Evolutionary conservation across 2,113 vertebrate genomes (phyloP).

Genomic region (rabbit (Oryctolagus cuniculus)): DNA sequence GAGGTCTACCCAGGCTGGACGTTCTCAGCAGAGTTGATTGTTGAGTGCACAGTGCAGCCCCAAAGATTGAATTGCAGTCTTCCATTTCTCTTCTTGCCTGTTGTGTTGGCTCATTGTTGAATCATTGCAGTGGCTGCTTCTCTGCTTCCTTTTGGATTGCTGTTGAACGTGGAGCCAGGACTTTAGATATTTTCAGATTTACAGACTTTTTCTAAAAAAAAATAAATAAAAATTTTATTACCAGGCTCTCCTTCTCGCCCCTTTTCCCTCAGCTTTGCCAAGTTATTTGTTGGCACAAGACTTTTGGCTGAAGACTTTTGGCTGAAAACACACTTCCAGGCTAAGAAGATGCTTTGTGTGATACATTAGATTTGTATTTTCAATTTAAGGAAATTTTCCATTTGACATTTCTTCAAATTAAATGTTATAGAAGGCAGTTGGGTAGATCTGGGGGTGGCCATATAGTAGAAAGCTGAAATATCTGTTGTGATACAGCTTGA

Average conservation of each 20-base stretch:
- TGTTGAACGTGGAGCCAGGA: neutral
- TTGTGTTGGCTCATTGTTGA: neutral
- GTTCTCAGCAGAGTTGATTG: neutral
- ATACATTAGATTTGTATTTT: constrained; percentile 49
- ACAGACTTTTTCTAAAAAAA: neutral
- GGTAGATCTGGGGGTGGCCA: neutral
- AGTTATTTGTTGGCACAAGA: constrained; percentile 30
- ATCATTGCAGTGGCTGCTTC: neutral
- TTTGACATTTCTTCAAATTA: constrained; percentile 52
- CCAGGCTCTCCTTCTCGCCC: neutral
- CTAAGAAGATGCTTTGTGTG: constrained; percentile 1
- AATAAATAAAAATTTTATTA: constrained; percentile 31
- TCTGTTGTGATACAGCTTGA: neutral
- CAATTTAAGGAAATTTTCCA: constrained; percentile 54
- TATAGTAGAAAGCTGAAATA: neutral
- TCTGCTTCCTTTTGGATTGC: neutral
- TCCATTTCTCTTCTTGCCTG: neutral
- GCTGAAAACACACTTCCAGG: constrained; percentile 38
- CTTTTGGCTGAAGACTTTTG: constrained; percentile 46
- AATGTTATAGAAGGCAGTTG: neutral
- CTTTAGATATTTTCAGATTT: constrained; percentile 37
- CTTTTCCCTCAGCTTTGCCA: constrained; percentile 37
- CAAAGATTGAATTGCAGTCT: neutral
- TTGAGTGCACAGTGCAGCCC: neutral
- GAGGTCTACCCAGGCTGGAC: neutral